A percentile compares a stretch with the other conserved stretches of the same genome.
These are phyloP conservation scores for Carassius gibelio DNA, from an alignment of 2,113 vertebrate genomes.

Conservation along the genomic window DNA sequence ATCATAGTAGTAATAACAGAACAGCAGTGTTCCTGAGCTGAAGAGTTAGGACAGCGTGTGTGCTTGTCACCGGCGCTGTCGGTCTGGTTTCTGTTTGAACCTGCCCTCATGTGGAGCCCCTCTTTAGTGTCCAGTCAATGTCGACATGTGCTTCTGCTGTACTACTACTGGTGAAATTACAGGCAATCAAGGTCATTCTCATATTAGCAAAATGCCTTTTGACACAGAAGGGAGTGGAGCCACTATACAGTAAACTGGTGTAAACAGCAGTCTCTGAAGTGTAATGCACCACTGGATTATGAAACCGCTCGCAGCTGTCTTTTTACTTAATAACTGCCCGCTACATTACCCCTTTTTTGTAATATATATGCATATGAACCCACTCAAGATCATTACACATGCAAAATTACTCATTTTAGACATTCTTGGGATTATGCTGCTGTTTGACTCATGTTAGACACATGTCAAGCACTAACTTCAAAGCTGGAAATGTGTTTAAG, in stretches of 20 bases:
- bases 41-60: constrained; percentile 33
- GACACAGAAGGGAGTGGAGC: constrained; percentile 21
- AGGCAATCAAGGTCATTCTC: constrained; percentile 69
- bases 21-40: constrained; percentile 25
- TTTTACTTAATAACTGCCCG: not conserved
- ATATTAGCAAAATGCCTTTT: constrained; percentile 48
- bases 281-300: constrained; percentile 8
- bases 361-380: not conserved
- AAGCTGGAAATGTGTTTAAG: constrained; percentile 16
- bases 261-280: constrained; percentile 19
- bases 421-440: not conserved
- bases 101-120: constrained; percentile 77
- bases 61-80: constrained; percentile 34
- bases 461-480: constrained; percentile 4
- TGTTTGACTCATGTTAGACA: not conserved
- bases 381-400: not conserved
- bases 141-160: constrained; percentile 68
- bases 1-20: constrained; percentile 9
- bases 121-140: constrained; percentile 67
- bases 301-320: constrained; percentile 15
- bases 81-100: constrained; percentile 72
- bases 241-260: constrained; percentile 27
- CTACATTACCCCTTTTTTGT: not conserved
- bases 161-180: constrained; percentile 66
- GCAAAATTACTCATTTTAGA: not conserved